Base-by-base conservation (phyloP, 2,888 invertebrate species). In the Eupeodes luniger region DNA sequence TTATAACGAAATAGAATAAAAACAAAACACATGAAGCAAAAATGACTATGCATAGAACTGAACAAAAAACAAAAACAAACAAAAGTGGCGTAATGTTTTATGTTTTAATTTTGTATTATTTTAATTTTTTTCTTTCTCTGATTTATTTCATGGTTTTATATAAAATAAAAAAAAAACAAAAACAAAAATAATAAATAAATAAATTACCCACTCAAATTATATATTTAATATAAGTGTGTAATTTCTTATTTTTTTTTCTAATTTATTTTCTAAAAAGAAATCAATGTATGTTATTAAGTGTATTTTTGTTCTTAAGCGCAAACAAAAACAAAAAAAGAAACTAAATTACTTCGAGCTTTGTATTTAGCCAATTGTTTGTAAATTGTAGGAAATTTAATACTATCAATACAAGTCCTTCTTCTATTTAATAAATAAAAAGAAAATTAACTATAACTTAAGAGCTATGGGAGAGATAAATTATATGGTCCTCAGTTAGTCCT, bases 351-450 rank as follows among this genome's bases (percentile, higher is more conserved):
- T 82, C 59, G 59, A 80, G 86, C 86, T 87, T 87, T 87, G 86
- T 87, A 87, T 87, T 79, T 87, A 87, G 87, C 87, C 67, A 87
- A 87, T 83, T 84, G 87, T 84, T 84, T 83, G 74, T 76, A 72
- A 67, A 81, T 81, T 87, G 49, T 87, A 87, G 87, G 67, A 87
- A 83, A 75, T 59, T 59, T 72, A 72, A 59, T 59, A 59, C 44
- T 59, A 59, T 59, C 57, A 70, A 55, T 27, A 27, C 16, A 53
- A 44, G 11, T 69, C 36, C 16, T 19, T 40, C 19, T 40, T 40
- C 14, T 40, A 81, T 87, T 80, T 57, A 70, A 77, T 19, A 40
- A 62, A 74, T 72, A 9, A 16, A 77, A 75, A 1, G 1, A 59
- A 57, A 14, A 2, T 14, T 12, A 57, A 2, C 27, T 51, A n/a